phyloP scores from a whole-genome alignment of 2,113 vertebrate genomes.

The Hyla sarda region DNA sequence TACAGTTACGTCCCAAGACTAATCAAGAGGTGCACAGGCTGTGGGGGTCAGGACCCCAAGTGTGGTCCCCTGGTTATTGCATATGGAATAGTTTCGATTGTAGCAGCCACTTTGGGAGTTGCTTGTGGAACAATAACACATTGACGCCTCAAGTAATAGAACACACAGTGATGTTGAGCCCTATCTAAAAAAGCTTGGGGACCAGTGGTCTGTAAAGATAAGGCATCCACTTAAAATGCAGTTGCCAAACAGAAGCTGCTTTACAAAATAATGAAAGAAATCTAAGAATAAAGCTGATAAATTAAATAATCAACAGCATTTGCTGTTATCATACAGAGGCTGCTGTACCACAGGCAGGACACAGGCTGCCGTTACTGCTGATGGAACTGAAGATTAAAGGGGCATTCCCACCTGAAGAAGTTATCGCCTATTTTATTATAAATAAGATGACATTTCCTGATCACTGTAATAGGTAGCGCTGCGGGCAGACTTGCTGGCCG shows the following conservation, averaged over 20 bases:
- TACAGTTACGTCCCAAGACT: slow-evolving; percentile 7
- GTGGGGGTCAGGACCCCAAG: slow-evolving; percentile 11
- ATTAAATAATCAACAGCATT: neutral
- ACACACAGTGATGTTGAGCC: neutral
- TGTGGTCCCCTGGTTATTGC: slow-evolving; percentile 17
- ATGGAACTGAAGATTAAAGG: neutral
- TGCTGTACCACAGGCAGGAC: neutral
- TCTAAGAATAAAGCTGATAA: neutral
- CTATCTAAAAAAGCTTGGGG: neutral
- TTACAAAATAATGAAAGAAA: neutral
- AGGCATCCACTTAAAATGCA: neutral
- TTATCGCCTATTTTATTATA: no score
- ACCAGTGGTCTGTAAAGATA: slow-evolving; percentile 2
- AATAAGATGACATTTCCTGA: no score
- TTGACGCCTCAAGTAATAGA: neutral
- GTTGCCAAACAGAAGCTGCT: neutral
- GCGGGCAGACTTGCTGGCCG: no score
- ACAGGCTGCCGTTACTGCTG: neutral
- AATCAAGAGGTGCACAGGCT: slow-evolving; percentile 23
- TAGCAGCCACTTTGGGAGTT: slow-evolving; percentile 1
- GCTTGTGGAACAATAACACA: neutral
- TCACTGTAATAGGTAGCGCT: no score
- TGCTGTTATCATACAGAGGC: neutral
- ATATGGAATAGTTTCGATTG: slow-evolving; percentile 27
- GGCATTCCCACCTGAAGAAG: no score